Percentiles rank a stretch among this genome's conserved stretches.
These are phyloP conservation scores for Zosterops borbonicus DNA, from an alignment of 2,113 vertebrate genomes.

Conservation along the genomic window DNA sequence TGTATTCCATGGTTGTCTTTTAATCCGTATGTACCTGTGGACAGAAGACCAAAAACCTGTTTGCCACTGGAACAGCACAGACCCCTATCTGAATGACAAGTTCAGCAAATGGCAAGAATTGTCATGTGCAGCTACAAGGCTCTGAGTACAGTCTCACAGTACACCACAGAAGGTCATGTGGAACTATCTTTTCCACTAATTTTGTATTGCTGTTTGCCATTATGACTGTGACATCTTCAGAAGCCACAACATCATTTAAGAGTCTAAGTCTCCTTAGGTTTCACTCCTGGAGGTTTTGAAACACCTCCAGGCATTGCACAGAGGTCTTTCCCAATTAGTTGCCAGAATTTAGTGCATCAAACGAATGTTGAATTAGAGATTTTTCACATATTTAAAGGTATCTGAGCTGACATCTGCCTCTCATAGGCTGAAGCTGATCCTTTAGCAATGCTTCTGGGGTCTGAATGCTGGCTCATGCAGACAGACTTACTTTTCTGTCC, in stretches of 20 bases:
- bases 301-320: background rate
- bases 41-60: background rate
- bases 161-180: background rate
- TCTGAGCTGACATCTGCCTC: background rate
- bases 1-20: background rate
- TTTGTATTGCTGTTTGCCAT: background rate
- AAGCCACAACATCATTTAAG: background rate
- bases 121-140: background rate
- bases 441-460: background rate
- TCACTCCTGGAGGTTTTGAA: background rate
- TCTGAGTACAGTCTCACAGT: background rate
- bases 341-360: background rate
- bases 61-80: background rate
- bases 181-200: background rate
- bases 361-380: background rate
- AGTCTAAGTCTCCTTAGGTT: background rate
- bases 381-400: background rate
- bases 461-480: background rate
- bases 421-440: background rate
- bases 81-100: background rate
- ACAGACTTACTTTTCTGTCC: background rate
- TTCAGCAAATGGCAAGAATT: background rate
- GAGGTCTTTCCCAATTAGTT: background rate
- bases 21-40: background rate
- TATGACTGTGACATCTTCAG: background rate